Conservation (phyloP, 2,113 vertebrate species). For the Myiagra hebetior region DNA sequence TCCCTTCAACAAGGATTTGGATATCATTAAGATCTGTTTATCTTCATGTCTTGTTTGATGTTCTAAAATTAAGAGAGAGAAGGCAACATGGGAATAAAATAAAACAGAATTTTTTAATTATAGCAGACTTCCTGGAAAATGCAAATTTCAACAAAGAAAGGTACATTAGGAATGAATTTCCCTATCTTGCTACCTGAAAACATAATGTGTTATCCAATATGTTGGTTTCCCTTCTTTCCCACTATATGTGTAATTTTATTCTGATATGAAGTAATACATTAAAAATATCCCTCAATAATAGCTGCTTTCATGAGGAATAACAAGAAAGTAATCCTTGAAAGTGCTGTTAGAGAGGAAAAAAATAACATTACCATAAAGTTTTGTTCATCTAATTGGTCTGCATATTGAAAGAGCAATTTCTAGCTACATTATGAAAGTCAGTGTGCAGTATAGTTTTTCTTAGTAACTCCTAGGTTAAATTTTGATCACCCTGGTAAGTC, state of each 20-base stretch:
- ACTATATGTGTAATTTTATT: not conserved
- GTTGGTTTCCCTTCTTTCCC: not conserved
- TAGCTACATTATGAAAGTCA: not conserved
- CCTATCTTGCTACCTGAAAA: not conserved
- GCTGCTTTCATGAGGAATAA: not conserved
- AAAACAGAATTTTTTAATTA: not conserved
- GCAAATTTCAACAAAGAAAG: not conserved
- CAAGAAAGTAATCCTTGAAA: not conserved
- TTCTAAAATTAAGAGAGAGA: not conserved
- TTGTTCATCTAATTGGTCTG: not conserved
- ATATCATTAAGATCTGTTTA: not conserved
- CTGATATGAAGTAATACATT: not conserved
- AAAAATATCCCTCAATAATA: not conserved
- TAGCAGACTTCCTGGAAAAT: not conserved
- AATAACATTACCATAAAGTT: not conserved
- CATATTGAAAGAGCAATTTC: not conserved
- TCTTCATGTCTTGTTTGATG: not conserved
- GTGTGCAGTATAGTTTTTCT: not conserved
- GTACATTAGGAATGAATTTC: not conserved
- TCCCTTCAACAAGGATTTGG: not conserved
- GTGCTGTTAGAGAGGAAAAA: not conserved
- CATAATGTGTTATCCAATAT: not conserved
- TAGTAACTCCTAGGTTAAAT: not conserved
- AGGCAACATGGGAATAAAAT: not conserved
- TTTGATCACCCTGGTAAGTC: not conserved